Conservation (phyloP, 2,113 vertebrate genomes). For the Myiozetetes cayanensis region DNA sequence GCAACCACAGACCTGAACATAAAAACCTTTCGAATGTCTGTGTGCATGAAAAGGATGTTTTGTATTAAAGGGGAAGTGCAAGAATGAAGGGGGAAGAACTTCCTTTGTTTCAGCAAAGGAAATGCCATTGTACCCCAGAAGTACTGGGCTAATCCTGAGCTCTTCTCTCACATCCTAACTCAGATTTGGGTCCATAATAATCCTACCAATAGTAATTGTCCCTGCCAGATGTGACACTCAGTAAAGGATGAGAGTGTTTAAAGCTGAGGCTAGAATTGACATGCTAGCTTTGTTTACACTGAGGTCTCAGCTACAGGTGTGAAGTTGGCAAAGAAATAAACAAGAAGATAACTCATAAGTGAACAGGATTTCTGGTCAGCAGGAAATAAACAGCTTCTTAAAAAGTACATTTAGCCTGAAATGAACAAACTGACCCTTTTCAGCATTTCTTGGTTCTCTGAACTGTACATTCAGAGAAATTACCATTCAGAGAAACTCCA, state of each 20-base stretch:
- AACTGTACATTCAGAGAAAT: neutral
- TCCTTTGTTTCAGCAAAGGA: conserved; percentile 57
- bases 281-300: neutral
- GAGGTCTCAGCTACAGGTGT: conserved; percentile 27
- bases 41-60: conserved; percentile 36
- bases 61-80: conserved; percentile 41
- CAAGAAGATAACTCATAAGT: neutral
- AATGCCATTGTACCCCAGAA: conserved; percentile 37
- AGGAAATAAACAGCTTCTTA: conserved; percentile 18
- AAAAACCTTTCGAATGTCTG: neutral
- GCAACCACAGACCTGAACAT: neutral
- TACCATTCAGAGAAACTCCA: neutral
- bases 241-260: neutral
- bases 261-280: neutral
- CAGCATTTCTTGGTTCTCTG: neutral
- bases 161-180: neutral
- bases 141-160: neutral
- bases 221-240: neutral
- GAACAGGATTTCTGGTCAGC: neutral
- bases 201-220: neutral
- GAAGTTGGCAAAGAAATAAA: conserved; percentile 21
- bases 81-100: conserved; percentile 15
- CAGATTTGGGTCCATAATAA: neutral
- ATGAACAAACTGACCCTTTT: neutral
- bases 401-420: neutral